A percentile compares a stretch with the other conserved stretches of the same genome.
phyloP scores from a whole-genome alignment of 2,113 vertebrate genomes.

The Hemichromis elongatus region DNA sequence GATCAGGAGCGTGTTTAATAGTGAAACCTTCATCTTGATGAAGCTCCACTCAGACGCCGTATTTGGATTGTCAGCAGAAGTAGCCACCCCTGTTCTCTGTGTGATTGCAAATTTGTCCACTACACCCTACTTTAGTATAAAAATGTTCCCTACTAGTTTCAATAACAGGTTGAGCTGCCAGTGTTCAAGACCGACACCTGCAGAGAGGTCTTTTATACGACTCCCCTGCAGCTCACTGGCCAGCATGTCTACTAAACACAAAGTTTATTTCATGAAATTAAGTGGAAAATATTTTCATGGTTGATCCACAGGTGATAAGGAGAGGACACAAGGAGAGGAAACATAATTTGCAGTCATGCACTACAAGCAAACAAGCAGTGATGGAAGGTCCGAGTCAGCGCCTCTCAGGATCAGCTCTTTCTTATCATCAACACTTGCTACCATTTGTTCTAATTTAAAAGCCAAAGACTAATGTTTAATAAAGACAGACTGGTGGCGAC shows the following conservation, averaged over 20 bases:
- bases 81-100: background rate
- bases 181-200: background rate
- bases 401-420: background rate
- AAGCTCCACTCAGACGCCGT: background rate
- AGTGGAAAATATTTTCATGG: background rate
- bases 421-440: background rate
- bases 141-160: background rate
- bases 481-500: background rate
- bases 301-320: background rate
- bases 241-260: background rate
- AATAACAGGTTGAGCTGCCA: background rate
- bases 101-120: background rate
- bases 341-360: slow-evolving; percentile 51
- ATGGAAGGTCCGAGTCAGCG: background rate
- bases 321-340: slow-evolving; percentile 13
- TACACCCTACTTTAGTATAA: background rate
- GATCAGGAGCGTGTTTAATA: background rate
- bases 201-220: background rate
- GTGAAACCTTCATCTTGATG: background rate
- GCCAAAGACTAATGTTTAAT: background rate
- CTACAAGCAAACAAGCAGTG: slow-evolving; percentile 34
- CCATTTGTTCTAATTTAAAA: background rate
- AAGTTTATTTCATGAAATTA: background rate
- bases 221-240: background rate
- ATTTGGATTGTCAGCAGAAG: background rate